Conservation (phyloP, 2,797 vertebrate species). For the Chelmon rostratus region DNA sequence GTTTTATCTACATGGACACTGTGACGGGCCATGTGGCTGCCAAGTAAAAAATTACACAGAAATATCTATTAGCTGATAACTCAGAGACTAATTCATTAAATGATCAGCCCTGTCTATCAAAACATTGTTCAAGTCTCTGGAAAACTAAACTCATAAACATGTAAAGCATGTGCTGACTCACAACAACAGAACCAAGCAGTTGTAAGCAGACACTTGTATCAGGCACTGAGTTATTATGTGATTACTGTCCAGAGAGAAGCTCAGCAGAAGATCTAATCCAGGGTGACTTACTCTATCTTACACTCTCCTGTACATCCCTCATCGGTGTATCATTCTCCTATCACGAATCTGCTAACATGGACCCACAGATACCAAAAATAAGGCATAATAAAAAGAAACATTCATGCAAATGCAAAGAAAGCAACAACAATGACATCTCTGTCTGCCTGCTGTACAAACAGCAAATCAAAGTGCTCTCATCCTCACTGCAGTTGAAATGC, state of each 20-base stretch:
- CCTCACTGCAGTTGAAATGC: constrained; percentile 76
- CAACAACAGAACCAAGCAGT: constrained; percentile 34
- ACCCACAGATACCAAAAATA: constrained; percentile 2
- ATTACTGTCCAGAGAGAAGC: constrained; percentile 67
- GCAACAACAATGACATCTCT: constrained; percentile 4
- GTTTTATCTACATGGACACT: not conserved
- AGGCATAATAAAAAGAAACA: not conserved
- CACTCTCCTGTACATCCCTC: constrained; percentile 37
- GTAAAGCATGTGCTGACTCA: not conserved
- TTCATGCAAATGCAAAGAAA: constrained; percentile 3
- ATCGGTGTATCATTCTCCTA: constrained; percentile 38
- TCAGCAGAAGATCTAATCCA: constrained; percentile 68
- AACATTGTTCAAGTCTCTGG: not conserved
- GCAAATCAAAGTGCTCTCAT: constrained; percentile 58
- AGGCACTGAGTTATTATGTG: constrained; percentile 64
- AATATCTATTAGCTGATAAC: not conserved
- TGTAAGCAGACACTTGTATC: constrained; percentile 34
- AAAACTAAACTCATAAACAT: not conserved
- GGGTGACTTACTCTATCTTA: constrained; percentile 57
- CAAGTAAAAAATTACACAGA: constrained; percentile 2
- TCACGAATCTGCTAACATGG: constrained; percentile 31
- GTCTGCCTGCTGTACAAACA: constrained; percentile 18
- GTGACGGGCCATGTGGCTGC: constrained; percentile 4
- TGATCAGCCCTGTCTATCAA: not conserved
- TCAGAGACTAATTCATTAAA: not conserved